Conservation (phyloP, 2,888 invertebrate species). For the Odontocolon sp. region DNA sequence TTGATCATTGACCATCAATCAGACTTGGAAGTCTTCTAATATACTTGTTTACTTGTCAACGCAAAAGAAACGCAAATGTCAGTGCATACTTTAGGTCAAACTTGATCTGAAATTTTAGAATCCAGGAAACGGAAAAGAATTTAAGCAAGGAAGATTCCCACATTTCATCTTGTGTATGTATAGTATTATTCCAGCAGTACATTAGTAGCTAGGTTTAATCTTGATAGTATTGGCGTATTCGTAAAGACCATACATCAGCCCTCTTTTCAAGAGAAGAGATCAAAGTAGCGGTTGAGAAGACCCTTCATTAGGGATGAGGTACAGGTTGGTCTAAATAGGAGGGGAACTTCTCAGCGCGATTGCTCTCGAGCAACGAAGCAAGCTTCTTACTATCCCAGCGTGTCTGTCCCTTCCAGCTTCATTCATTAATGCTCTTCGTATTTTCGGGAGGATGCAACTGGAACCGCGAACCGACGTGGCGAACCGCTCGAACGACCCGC, state of each 20-base stretch:
- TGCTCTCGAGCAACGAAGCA: constrained; percentile 28
- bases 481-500: constrained; percentile 60
- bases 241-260: not conserved
- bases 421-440: constrained; percentile 78
- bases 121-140: too few relatives aligned
- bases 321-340: not conserved
- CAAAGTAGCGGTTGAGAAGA: constrained; percentile 71
- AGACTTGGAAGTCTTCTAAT: too few relatives aligned
- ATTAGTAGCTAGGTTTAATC: too few relatives aligned
- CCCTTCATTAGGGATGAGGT: constrained; percentile 62
- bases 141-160: too few relatives aligned
- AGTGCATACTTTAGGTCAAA: too few relatives aligned
- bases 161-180: too few relatives aligned
- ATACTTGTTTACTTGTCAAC: too few relatives aligned
- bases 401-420: constrained; percentile 64
- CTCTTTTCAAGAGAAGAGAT: constrained; percentile 64
- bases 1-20: too few relatives aligned
- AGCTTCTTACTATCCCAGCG: constrained; percentile 43
- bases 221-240: not conserved
- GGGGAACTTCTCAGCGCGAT: constrained; percentile 40
- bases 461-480: constrained; percentile 63
- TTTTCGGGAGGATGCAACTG: constrained; percentile 70
- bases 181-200: too few relatives aligned
- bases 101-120: too few relatives aligned
- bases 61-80: too few relatives aligned